A percentile compares a stretch with the other conserved stretches of the same genome.
Evolutionary conservation across 2,797 vertebrate species (phyloP).

Genomic region (Lepilemur ruficaudatus): DNA sequence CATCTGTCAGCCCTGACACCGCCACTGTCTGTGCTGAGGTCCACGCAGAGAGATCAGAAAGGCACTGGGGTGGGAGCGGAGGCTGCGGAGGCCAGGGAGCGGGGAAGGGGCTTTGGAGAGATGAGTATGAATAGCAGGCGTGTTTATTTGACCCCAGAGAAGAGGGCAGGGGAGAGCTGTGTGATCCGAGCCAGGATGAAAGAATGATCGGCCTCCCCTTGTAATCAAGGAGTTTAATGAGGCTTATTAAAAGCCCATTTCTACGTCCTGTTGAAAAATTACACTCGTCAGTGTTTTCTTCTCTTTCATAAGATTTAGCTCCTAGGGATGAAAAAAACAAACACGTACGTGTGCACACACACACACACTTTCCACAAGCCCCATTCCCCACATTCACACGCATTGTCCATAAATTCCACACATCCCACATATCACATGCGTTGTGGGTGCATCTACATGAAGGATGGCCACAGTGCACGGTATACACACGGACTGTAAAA

Average conservation of each 20-base stretch:
- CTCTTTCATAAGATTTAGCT: slow-evolving; percentile 47
- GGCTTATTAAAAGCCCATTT: slow-evolving; percentile 82
- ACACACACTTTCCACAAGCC: background rate
- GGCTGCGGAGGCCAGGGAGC: slow-evolving; percentile 55
- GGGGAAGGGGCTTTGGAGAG: slow-evolving; percentile 75
- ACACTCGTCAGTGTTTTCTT: slow-evolving; percentile 29
- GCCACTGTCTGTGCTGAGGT: background rate
- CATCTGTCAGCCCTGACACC: slow-evolving; percentile 70
- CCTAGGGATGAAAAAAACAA: slow-evolving; percentile 17
- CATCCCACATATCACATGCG: too few relatives aligned
- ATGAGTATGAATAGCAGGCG: slow-evolving; percentile 80
- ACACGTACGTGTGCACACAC: background rate
- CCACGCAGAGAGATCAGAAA: slow-evolving; percentile 76
- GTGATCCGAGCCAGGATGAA: slow-evolving; percentile 79
- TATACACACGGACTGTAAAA: background rate
- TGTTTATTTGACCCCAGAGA: slow-evolving; percentile 74
- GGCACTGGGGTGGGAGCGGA: slow-evolving; percentile 62
- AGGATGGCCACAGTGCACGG: background rate
- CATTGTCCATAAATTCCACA: background rate
- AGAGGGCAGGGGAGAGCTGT: slow-evolving; percentile 69
- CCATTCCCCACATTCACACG: background rate
- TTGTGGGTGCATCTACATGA: background rate
- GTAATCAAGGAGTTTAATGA: slow-evolving; percentile 81
- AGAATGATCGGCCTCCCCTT: slow-evolving; percentile 73
- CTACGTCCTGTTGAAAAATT: slow-evolving; percentile 76